Evolutionary conservation across 2,888 invertebrate genomes (phyloP), one percentile per base, ranked within the genome.

Genomic region (Meiosimyza platycephala): DNA sequence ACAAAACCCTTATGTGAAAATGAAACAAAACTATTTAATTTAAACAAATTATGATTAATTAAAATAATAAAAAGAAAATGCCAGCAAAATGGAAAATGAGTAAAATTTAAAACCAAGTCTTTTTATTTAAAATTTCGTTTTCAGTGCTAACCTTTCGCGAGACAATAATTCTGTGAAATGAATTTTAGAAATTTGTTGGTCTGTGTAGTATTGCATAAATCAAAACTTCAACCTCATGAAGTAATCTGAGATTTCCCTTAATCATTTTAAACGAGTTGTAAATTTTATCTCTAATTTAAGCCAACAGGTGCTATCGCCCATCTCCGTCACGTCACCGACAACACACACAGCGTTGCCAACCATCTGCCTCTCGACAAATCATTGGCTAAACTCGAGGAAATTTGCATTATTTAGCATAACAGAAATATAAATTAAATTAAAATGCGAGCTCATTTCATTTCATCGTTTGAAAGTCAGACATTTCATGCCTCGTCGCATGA

Each of bases 61-160:
- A 63, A 75, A 76, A 73, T 47, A 73, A 71, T 70, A 74, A 50
- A n/a, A 69, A 76, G 68, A 73, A 68, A 73, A 75, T 71, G 76
- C 73, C 74, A 78, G 73, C 73, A 76, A 75, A 76, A 74, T 72
- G 72, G 72, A 75, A 75, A 75, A 72, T 74, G 62, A 75, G 72
- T 72, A 76, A 74, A 74, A 73, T 76, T 64, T 65, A 57, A 72
- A 57, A 47, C 48, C 18, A 69, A 72, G 70, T 51, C n/a, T 52
- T 69, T 54, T 28, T 28, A 47, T 57, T 68, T 48, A 50, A 7
- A n/a, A 15, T 63, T 72, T 68, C 11, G 15, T 60, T 18, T 22
- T 28, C 52, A 40, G n/a, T 16, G 28, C n/a, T 65, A 33, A n/a
- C 28, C 28, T 12, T 52, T 28, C 22, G 16, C 16, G 22, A 52